Evolutionary conservation across 2,113 vertebrate species (phyloP), one percentile per base, ranked within the genome.

Genomic region (Accipiter virgatus): DNA sequence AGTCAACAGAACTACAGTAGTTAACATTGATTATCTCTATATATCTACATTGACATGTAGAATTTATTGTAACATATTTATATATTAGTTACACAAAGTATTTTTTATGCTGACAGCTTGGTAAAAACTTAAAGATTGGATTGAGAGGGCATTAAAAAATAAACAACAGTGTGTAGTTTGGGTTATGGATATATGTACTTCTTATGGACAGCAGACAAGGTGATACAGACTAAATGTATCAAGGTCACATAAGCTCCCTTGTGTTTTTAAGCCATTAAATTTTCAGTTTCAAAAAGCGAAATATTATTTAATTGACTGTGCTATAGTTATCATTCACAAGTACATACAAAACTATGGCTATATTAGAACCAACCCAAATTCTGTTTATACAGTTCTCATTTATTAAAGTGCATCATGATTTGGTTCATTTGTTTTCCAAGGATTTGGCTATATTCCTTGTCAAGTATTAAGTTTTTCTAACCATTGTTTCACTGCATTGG

Each of bases 381-480:
- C 36, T 88, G 10, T 90, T 86, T 23, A 52, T 85, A 20, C 56
- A 79, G 27, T 79, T 91, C 66, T 95, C 36, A 70, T 70, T 93
- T 92, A 20, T 83, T 90, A 52, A 95, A 66, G 22, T 65, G 12
- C 62, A 26, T 90, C 12, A 29, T 82, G 29, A 72, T 85, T 85
- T 88, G 62, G 21, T 93, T 86, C 36, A 62, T 58, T 93, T 62
- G 36, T 80, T 83, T 59, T 92, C 58, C 34, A 58, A 85, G 63
- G 36, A 73, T 90, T 82, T 93, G 66, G 29, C 70, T 90, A 4
- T 90, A 67, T 94, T 93, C 43, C 34, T 52, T 79, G 22, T 85
- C n/a, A 94, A 74, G 23, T 83, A 23, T 78, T 74, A 81, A 73
- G 36, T 59, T 89, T 93, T 79, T 88, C 62, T 97, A 92, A 93